A percentile compares a stretch with the other conserved stretches of the same genome.
Evolutionary conservation across 2,113 vertebrate species (phyloP).

Genomic region (Myodes glareolus): DNA sequence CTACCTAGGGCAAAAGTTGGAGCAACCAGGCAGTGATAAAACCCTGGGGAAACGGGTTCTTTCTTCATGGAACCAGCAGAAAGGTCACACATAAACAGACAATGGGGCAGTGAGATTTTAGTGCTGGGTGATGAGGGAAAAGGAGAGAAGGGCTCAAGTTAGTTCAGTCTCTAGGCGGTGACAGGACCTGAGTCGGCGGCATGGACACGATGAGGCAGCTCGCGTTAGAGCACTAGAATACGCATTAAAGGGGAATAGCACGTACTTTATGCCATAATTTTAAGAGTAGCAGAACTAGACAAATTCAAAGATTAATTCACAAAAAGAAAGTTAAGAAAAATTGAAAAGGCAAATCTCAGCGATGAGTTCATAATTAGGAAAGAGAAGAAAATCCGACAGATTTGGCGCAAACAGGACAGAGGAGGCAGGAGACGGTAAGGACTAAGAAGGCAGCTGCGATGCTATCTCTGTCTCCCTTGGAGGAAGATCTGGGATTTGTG

Average conservation of each 20-base stretch:
- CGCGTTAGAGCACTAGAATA: not conserved
- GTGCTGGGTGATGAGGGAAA: not conserved
- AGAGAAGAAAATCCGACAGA: conserved; percentile 4
- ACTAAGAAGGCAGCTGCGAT: not conserved
- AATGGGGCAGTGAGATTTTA: not conserved
- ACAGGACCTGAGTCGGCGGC: not conserved
- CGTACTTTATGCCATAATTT: not conserved
- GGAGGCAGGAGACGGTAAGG: not conserved
- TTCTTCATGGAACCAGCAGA: not conserved
- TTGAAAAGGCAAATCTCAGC: not conserved
- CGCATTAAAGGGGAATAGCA: not conserved
- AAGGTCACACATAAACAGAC: not conserved
- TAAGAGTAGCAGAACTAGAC: not conserved
- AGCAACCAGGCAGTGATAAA: not conserved
- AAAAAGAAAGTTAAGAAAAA: not conserved
- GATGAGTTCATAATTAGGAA: not conserved
- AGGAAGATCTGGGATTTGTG: not conserved
- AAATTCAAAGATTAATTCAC: not conserved
- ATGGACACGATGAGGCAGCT: not conserved
- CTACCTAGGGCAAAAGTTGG: not conserved
- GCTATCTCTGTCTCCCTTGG: not conserved
- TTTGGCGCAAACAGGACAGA: not conserved
- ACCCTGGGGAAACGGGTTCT: not conserved
- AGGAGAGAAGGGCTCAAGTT: not conserved
- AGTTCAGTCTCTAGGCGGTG: not conserved